Percentiles rank a stretch among this genome's conserved stretches.
phyloP scores from a whole-genome alignment of 2,797 vertebrate species.

The Orestias chungarensis region DNA sequence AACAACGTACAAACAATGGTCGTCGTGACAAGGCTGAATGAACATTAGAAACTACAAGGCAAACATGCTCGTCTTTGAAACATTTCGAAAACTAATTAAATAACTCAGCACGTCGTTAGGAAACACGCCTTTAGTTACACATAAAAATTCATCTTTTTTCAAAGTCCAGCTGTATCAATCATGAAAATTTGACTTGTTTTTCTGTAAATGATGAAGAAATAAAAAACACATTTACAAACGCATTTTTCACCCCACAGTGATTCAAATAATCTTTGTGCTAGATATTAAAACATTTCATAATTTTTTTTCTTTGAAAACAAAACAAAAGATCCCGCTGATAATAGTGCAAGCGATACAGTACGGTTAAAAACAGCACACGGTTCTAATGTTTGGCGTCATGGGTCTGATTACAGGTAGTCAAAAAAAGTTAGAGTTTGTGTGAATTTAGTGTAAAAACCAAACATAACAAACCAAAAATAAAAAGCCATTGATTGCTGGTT shows the following conservation, averaged over 20 bases:
- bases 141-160: constrained; percentile 51
- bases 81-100: constrained; percentile 77
- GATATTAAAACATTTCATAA: constrained; percentile 63
- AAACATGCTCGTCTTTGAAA: constrained; percentile 78
- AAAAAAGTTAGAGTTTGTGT: constrained; percentile 57
- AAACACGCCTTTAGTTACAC: constrained; percentile 58
- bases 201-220: constrained; percentile 43
- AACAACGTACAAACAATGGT: constrained; percentile 73
- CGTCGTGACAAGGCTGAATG: constrained; percentile 54
- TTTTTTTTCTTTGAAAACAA: background rate
- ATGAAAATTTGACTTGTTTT: constrained; percentile 21
- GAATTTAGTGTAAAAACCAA: constrained; percentile 67
- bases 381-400: constrained; percentile 55
- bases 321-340: constrained; percentile 64
- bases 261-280: constrained; percentile 62
- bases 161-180: constrained; percentile 68
- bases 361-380: constrained; percentile 52
- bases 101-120: constrained; percentile 74
- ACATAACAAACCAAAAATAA: too few relatives aligned
- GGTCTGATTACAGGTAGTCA: constrained; percentile 51
- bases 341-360: constrained; percentile 74
- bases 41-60: constrained; percentile 73
- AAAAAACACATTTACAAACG: constrained; percentile 60
- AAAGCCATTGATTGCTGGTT: constrained; percentile 39
- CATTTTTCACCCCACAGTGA: constrained; percentile 27